phyloP scores from a whole-genome alignment of 2,888 invertebrate genomes.

The Argynnis bischoffii region DNA sequence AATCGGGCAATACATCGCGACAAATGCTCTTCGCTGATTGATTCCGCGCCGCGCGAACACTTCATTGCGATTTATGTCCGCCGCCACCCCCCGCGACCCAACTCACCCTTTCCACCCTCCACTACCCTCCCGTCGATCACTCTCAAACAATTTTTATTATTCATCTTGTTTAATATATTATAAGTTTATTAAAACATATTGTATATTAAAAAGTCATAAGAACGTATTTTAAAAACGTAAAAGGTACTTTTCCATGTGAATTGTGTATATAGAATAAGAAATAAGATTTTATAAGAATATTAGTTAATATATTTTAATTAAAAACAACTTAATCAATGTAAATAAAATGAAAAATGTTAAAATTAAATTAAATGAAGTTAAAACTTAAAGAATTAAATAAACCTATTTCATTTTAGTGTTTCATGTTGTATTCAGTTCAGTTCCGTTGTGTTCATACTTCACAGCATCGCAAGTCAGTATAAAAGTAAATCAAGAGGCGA shows the following conservation, averaged over 20 bases:
- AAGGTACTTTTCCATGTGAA: no score
- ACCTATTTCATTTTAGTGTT: no score
- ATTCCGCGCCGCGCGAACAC: slow-evolving; percentile 48
- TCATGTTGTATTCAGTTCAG: neutral
- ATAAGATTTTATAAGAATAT: no score
- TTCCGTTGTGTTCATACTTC: neutral
- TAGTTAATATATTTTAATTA: no score
- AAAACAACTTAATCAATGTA: no score
- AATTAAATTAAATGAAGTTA: no score
- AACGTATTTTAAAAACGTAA: no score
- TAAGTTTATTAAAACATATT: neutral
- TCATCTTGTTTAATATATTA: neutral
- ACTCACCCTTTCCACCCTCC: neutral
- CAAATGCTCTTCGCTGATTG: slow-evolving; percentile 48
- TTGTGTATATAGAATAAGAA: no score
- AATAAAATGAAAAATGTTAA: no score
- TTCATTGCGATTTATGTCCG: slow-evolving; percentile 51
- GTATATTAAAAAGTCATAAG: no score
- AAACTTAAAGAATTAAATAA: no score
- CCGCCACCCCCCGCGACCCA: slow-evolving; percentile 12
- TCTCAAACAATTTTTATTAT: neutral
- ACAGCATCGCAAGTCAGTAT: neutral
- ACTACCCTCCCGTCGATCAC: neutral
- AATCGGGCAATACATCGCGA: slow-evolving; percentile 36
- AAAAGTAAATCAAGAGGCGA: slow-evolving; percentile 12